A percentile compares a stretch with the other conserved stretches of the same genome.
Conservation (phyloP, 2,888 invertebrate genomes). For the Melanophora roralis region DNA sequence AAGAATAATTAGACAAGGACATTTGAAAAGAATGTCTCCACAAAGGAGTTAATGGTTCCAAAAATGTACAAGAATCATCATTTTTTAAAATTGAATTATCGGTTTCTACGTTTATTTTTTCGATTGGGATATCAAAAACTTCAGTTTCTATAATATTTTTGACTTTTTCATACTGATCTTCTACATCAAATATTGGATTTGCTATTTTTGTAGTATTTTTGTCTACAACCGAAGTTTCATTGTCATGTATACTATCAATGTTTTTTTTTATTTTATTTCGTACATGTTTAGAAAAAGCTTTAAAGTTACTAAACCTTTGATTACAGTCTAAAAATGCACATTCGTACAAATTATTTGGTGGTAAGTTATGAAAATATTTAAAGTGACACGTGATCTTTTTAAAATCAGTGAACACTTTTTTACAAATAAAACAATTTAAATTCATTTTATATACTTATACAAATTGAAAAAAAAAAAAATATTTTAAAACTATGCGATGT, state of each 20-base stretch:
- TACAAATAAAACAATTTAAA: not conserved
- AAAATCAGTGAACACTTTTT: not conserved
- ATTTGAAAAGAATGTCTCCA: not conserved
- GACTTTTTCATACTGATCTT: not conserved
- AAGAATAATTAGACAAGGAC: not conserved
- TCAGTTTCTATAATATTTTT: not conserved
- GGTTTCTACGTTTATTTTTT: not conserved
- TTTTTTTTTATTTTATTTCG: not conserved
- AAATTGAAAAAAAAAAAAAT: not conserved
- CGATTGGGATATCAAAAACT: not conserved
- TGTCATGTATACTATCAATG: not conserved
- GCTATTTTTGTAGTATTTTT: not conserved
- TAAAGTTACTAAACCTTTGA: constrained; percentile 3
- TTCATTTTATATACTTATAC: not conserved
- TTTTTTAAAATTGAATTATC: not conserved
- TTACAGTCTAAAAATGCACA: not conserved
- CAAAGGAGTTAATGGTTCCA: not conserved
- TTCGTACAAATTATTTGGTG: not conserved
- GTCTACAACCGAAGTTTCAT: not conserved
- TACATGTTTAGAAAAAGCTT: constrained; percentile 4
- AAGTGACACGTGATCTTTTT: not conserved
- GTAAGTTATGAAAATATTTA: constrained; percentile 15
- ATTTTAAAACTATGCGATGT: not conserved
- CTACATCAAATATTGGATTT: not conserved
- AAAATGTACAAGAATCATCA: not conserved